phyloP scores from a whole-genome alignment of 2,888 invertebrate genomes.

The Drosophila prostipennis region DNA sequence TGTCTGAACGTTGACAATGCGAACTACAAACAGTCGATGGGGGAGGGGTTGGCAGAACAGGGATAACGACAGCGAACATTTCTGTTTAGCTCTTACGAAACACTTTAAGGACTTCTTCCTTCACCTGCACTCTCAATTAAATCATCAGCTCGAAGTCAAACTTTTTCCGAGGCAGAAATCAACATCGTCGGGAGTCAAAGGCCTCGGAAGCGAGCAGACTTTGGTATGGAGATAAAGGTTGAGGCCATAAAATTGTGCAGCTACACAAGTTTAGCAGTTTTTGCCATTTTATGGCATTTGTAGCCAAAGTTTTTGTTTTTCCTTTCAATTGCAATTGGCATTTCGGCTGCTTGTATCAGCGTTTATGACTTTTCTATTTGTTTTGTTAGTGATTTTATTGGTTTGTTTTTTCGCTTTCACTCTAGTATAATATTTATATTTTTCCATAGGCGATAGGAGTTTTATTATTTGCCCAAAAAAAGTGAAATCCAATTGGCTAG shows the following conservation, averaged over 20 bases:
- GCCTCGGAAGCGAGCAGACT: not conserved
- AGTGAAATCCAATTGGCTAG: not conserved
- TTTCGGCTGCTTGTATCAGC: conserved; percentile 21
- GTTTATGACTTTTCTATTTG: conserved; percentile 43
- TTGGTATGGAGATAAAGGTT: conserved; percentile 20
- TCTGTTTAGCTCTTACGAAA: conserved; percentile 8
- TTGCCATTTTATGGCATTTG: conserved; percentile 55
- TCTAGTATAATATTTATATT: conserved; percentile 3
- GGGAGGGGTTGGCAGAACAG: not conserved
- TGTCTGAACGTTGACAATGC: conserved; percentile 73
- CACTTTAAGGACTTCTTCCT: conserved; percentile 30
- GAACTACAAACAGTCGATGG: conserved; percentile 39
- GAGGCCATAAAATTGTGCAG: conserved; percentile 34
- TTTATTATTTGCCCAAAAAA: not conserved
- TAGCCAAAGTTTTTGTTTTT: conserved; percentile 31
- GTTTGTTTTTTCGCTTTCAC: conserved; percentile 21
- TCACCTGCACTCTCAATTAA: conserved; percentile 40
- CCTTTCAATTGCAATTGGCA: not conserved
- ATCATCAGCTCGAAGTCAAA: conserved; percentile 30
- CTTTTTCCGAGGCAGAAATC: not conserved
- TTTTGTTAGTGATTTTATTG: conserved; percentile 30
- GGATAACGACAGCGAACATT: conserved; percentile 17
- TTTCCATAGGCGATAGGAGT: not conserved
- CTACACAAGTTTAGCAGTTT: conserved; percentile 38
- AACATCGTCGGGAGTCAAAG: conserved; percentile 16